Evolutionary conservation across 2,888 invertebrate genomes (phyloP).

Genomic region (Camptogramma bilineatum): DNA sequence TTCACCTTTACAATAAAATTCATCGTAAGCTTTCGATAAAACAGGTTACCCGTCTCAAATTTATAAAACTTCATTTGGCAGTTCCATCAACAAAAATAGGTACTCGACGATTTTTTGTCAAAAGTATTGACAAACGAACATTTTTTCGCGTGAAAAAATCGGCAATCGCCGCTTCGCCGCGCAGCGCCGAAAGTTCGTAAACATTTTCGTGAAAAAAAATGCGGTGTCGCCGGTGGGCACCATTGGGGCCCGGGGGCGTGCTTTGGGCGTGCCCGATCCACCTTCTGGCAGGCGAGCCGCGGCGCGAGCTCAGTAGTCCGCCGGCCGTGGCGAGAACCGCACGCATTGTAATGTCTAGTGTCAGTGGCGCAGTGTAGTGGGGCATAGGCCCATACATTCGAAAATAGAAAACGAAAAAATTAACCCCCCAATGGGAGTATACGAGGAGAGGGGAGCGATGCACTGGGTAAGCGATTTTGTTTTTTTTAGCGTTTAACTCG

Average conservation of each 20-base stretch:
- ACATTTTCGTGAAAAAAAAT: conserved; percentile 48
- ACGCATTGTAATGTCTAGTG: conserved; percentile 67
- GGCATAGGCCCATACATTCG: conserved; percentile 81
- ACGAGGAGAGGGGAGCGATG: conserved; percentile 95
- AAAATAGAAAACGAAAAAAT: conserved; percentile 82
- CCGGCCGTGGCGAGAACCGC: conserved; percentile 74
- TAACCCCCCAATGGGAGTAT: conserved; percentile 95
- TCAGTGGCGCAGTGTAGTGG: conserved; percentile 80
- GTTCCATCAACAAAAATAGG: conserved; percentile 3
- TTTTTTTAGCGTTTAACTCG: conserved; percentile 20
- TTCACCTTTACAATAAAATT: too few relatives aligned
- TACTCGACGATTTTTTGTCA: conserved; percentile 11
- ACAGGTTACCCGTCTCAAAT: background rate
- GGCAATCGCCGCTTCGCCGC: conserved; percentile 29
- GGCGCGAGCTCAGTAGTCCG: conserved; percentile 50
- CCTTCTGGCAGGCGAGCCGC: conserved; percentile 48
- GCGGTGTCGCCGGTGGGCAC: conserved; percentile 50
- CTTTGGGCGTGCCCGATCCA: conserved; percentile 46
- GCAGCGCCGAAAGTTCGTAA: conserved; percentile 52
- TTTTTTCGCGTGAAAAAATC: conserved; percentile 39
- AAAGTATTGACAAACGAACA: conserved; percentile 27
- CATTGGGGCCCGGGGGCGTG: conserved; percentile 56
- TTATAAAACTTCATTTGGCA: conserved; percentile 1
- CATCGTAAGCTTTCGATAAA: too few relatives aligned
- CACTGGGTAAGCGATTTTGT: conserved; percentile 90